These are phyloP conservation scores for Aphelocoma coerulescens DNA, from an alignment of 2,113 vertebrate species.

Conservation along the genomic window DNA sequence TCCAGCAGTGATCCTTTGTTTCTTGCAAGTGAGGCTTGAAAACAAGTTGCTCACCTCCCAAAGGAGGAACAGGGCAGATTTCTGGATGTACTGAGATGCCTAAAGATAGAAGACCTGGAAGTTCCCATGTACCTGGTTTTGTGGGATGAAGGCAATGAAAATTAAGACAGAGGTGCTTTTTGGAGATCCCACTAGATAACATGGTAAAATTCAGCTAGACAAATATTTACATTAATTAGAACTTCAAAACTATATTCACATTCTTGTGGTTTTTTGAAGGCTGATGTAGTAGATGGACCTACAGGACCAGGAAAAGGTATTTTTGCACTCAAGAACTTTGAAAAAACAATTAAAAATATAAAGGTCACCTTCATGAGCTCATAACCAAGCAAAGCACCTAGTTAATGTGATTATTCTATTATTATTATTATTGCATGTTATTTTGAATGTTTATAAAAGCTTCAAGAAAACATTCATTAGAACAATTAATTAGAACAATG, in stretches of 20 bases:
- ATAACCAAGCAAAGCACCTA: background rate
- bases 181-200: background rate
- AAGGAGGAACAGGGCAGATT: background rate
- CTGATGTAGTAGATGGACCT: background rate
- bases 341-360: background rate
- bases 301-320: background rate
- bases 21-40: background rate
- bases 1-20: background rate
- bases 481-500: background rate
- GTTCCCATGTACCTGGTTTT: background rate
- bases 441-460: background rate
- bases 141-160: background rate
- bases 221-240: background rate
- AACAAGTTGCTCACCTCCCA: background rate
- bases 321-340: background rate
- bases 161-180: background rate
- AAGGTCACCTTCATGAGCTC: background rate
- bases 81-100: background rate
- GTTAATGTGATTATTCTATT: background rate
- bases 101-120: background rate
- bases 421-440: background rate
- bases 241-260: background rate
- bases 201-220: background rate
- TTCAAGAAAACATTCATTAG: background rate
- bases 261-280: background rate